phyloP scores from a whole-genome alignment of 2,888 invertebrate genomes.

The Lamellibrachia satsuma region DNA sequence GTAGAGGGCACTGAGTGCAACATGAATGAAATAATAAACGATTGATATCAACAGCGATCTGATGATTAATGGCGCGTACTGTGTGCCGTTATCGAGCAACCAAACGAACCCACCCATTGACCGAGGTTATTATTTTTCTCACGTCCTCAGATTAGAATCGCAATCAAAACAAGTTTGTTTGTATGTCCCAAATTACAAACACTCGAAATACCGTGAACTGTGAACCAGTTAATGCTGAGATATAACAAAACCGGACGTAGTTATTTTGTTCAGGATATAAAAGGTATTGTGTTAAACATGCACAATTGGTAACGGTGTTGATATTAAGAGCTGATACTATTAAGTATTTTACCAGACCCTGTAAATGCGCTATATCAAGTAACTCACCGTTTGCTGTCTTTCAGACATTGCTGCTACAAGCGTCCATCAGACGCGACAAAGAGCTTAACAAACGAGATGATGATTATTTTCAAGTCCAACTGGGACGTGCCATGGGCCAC shows the following conservation, averaged over 20 bases:
- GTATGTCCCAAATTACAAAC: background rate
- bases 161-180: background rate
- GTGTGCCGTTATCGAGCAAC: background rate
- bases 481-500: constrained; percentile 22
- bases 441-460: constrained; percentile 36
- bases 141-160: background rate
- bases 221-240: background rate
- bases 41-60: background rate
- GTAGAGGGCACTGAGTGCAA: background rate
- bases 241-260: background rate
- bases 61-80: background rate
- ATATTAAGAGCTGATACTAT: background rate
- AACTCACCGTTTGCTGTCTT: background rate
- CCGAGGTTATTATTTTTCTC: background rate
- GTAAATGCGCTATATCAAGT: background rate
- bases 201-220: background rate
- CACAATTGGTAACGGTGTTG: background rate
- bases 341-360: background rate
- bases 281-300: background rate
- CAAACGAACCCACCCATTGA: background rate
- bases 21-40: background rate
- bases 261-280: background rate
- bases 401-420: constrained; percentile 41
- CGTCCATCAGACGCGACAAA: constrained; percentile 27
- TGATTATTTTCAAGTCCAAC: constrained; percentile 40